Evolutionary conservation across 2,113 vertebrate species (phyloP).

Genomic region (Okapia johnstoni): DNA sequence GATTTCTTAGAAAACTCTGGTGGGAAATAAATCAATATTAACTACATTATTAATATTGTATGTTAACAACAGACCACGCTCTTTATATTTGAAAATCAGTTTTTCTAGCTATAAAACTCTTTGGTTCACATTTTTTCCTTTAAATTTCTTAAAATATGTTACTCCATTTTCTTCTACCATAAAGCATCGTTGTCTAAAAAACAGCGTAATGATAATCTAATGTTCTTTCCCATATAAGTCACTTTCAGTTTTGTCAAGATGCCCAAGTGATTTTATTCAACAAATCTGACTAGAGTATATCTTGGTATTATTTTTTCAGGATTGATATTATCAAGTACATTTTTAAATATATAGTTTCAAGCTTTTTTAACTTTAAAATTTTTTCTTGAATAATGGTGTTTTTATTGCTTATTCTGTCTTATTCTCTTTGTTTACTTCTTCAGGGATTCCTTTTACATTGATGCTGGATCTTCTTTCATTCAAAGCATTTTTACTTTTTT

Average conservation of each 20-base stretch:
- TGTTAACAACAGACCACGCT: neutral
- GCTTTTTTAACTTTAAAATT: neutral
- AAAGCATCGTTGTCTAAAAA: neutral
- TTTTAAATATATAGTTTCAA: neutral
- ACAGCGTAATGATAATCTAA: neutral
- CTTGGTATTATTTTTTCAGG: neutral
- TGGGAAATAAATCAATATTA: neutral
- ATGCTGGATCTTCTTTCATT: neutral
- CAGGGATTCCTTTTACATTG: neutral
- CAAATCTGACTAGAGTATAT: neutral
- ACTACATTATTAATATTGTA: neutral
- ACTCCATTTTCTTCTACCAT: neutral
- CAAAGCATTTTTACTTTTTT: neutral
- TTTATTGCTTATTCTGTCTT: neutral
- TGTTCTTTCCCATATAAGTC: neutral
- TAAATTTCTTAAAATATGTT: neutral
- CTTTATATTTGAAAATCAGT: neutral
- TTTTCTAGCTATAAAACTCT: neutral
- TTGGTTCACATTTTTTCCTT: neutral
- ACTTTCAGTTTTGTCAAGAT: neutral
- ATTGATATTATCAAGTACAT: neutral
- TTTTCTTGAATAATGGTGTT: neutral
- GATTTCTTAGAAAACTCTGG: neutral
- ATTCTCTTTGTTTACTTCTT: neutral
- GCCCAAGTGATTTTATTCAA: neutral